Percentiles rank a stretch among this genome's conserved stretches.
Conservation (phyloP, 92 coral and sea anemone genomes). For the Micromussa lordhowensis region DNA sequence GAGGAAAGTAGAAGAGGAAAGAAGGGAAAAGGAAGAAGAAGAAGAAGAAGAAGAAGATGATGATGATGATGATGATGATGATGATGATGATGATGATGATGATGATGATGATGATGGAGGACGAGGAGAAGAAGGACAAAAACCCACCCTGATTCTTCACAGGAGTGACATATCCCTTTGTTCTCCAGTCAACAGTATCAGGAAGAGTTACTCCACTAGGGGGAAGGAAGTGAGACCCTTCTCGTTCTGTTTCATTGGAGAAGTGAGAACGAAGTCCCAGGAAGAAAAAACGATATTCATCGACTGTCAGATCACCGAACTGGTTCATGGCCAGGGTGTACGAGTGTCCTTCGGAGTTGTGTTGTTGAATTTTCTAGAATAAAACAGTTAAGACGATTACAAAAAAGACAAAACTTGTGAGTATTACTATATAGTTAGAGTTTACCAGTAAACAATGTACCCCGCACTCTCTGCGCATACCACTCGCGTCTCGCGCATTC, state of each 20-base stretch:
- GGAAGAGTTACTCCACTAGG: conserved; percentile 77
- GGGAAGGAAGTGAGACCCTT: conserved; percentile 73
- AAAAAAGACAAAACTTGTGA: not conserved
- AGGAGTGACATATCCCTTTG: conserved; percentile 84
- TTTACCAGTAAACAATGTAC: too few species aligned
- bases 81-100: not conserved
- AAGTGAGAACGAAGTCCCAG: conserved; percentile 76
- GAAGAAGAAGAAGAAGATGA: too few species aligned
- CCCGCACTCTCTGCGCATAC: too few species aligned
- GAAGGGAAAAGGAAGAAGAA: not conserved
- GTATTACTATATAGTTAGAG: too few species aligned
- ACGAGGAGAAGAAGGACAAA: not conserved
- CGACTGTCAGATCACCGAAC: conserved; percentile 82
- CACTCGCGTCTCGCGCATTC: too few species aligned
- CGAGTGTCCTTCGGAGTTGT: conserved; percentile 72
- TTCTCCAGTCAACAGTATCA: conserved; percentile 86
- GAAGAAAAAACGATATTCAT: conserved; percentile 76
- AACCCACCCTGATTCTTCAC: conserved; percentile 89
- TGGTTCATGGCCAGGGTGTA: conserved; percentile 88
- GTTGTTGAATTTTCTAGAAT: conserved; percentile 74
- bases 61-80: not conserved
- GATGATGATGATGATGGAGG: not conserved
- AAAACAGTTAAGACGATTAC: not conserved
- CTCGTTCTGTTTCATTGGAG: conserved; percentile 60
- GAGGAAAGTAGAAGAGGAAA: not conserved